Evolutionary conservation across 2,113 vertebrate genomes (phyloP).

Genomic region (Sturnus vulgaris): DNA sequence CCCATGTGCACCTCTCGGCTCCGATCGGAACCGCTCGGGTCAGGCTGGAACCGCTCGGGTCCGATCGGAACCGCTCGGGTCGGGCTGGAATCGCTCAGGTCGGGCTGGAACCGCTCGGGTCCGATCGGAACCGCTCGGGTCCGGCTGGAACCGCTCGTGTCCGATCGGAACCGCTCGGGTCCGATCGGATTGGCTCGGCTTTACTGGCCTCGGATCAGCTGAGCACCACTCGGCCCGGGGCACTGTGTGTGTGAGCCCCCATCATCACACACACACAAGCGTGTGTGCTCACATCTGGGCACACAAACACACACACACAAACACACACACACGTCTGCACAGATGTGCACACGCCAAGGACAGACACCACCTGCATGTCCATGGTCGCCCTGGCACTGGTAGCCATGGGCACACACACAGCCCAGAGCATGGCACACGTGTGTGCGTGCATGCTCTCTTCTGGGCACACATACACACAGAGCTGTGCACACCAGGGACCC

Average conservation of each 20-base stretch:
- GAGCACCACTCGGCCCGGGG: not conserved
- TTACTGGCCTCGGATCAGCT: not conserved
- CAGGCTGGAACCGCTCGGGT: not conserved
- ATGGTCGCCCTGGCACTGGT: rapidly evolving
- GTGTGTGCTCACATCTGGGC: not conserved
- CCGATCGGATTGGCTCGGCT: not conserved
- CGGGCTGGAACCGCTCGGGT: no score
- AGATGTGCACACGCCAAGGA: not conserved
- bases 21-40: not conserved
- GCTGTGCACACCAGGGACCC: no score
- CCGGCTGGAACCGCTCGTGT: not conserved
- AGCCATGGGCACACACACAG: not conserved
- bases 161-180: no score
- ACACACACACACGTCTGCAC: rapidly evolving
- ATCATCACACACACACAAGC: rapidly evolving
- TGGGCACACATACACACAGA: not conserved
- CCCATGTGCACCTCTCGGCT: rapidly evolving
- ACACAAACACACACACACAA: no score
- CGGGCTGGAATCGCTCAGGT: no score
- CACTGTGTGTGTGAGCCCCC: rapidly evolving
- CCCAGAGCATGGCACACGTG: not conserved
- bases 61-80: no score
- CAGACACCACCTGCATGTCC: not conserved
- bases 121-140: not conserved
- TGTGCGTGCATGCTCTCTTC: rapidly evolving